These are phyloP conservation scores for Ridgeia piscesae DNA, from an alignment of 1,140 invertebrate species.

Conservation along the genomic window DNA sequence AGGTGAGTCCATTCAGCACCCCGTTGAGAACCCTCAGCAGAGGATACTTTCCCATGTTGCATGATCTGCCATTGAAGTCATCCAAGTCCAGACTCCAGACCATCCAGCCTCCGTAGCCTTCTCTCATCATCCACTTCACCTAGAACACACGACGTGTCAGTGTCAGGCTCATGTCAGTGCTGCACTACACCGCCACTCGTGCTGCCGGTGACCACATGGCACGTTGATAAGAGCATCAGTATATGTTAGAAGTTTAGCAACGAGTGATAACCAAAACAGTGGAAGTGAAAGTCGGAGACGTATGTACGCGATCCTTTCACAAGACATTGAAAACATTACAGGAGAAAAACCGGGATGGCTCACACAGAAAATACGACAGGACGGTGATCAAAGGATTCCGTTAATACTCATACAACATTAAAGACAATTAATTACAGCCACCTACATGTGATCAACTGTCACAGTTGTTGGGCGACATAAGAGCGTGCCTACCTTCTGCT, in stretches of 20 bases:
- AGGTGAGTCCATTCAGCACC: neutral
- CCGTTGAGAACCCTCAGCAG: constrained; percentile 18
- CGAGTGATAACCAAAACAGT: neutral
- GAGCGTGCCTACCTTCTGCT: constrained; percentile 21
- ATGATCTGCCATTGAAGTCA: constrained; percentile 32
- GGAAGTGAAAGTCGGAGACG: neutral
- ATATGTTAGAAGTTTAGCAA: neutral
- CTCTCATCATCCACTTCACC: constrained; percentile 90
- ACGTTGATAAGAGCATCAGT: neutral
- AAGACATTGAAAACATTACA: too few species aligned
- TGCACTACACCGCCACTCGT: too few species aligned
- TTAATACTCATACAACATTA: neutral
- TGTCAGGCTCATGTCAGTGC: neutral
- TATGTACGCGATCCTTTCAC: neutral
- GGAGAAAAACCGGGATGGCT: neutral
- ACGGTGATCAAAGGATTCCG: neutral
- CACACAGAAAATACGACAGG: neutral
- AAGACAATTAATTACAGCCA: neutral
- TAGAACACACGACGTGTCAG: constrained; percentile 49
- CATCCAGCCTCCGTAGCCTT: constrained; percentile 91
- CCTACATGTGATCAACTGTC: neutral
- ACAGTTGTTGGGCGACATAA: neutral
- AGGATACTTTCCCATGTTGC: constrained; percentile 30
- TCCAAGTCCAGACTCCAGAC: constrained; percentile 94
- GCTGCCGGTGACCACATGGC: too few species aligned